Evolutionary conservation across 2,113 vertebrate species (phyloP).

Genomic region (Oreochromis spilurus): DNA sequence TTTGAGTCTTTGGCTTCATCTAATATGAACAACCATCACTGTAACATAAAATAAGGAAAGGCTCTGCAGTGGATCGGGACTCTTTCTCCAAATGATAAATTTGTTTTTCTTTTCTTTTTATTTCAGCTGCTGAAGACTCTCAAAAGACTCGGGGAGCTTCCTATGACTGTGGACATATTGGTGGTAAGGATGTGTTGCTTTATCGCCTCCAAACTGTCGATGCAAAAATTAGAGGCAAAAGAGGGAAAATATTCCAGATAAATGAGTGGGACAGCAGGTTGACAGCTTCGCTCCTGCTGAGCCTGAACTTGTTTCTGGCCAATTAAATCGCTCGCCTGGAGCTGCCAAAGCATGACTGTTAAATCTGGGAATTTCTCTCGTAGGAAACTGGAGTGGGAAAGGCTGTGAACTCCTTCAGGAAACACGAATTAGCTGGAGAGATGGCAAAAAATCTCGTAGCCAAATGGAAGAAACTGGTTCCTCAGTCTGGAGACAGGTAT

Average conservation of each 20-base stretch:
- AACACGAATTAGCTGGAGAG: slow-evolving; percentile 84
- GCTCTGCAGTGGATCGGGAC: not conserved
- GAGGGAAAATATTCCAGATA: not conserved
- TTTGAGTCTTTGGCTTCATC: accelerated
- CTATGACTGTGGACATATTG: slow-evolving; percentile 94
- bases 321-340: not conserved
- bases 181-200: slow-evolving; percentile 78
- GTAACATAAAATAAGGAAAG: not conserved
- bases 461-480: slow-evolving; percentile 95
- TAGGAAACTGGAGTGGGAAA: slow-evolving; percentile 96
- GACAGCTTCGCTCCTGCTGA: not conserved
- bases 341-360: not conserved
- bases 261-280: not conserved
- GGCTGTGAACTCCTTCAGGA: slow-evolving; percentile 93
- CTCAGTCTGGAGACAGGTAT: slow-evolving; percentile 83
- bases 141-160: slow-evolving; percentile 86
- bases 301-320: not conserved
- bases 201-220: not conserved
- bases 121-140: slow-evolving; percentile 89
- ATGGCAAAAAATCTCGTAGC: slow-evolving; percentile 86
- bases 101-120: not conserved
- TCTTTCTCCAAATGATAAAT: not conserved
- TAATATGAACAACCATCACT: not conserved
- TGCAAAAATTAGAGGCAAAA: accelerated
- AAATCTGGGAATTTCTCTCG: not conserved